Evolutionary conservation across 2,888 invertebrate genomes (phyloP), one percentile per base, ranked within the genome.

Genomic region (Pterostichus niger): DNA sequence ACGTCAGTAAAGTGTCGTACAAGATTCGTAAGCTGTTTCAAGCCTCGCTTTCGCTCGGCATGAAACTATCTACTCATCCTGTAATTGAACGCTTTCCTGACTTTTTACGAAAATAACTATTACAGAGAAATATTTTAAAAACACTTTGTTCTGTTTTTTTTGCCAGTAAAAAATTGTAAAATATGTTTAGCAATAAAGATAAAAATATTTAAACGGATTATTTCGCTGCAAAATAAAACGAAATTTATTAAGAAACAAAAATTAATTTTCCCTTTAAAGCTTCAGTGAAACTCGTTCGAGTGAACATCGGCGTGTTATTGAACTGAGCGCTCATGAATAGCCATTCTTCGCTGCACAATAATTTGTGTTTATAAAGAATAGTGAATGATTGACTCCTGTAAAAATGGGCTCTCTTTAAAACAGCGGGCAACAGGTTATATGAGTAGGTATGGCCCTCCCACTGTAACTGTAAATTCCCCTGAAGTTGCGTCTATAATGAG

Each of bases 381-480:
- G 54, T 80, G 71, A 80, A 52, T 80, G 81, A 81, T 81, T 81
- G 81, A 81, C 81, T 81, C 52, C 54, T 54, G 56, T 71, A 81
- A 81, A 81, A 81, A 81, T 81, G 56, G 46, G 35, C 56, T 76
- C 54, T 44, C 49, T 80, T 49, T 61, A 80, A 80, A 68, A 31
- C 64, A 40, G 46, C 79, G 79, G 61, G 49, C 64, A 80, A 64
- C 79, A 80, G 79, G 79, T 80, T 75, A 49, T 75, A 49, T 64
- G 64, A 64, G 73, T 24, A 46, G 73, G 73, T 24, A 46, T 24
- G 35, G 31, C 17, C 81, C 81, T 71, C 81, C 81, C 81, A 81
- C 81, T 40, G 54, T 81, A 81, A 81, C 81, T 81, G 81, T 81
- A 81, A 71, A 81, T 52, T 17, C 73, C 49, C 33, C 46, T 49